Percentiles rank a stretch among this genome's conserved stretches.
These are phyloP conservation scores for Leptinotarsa lineolata DNA, from an alignment of 1,140 invertebrate species.

Conservation along the genomic window DNA sequence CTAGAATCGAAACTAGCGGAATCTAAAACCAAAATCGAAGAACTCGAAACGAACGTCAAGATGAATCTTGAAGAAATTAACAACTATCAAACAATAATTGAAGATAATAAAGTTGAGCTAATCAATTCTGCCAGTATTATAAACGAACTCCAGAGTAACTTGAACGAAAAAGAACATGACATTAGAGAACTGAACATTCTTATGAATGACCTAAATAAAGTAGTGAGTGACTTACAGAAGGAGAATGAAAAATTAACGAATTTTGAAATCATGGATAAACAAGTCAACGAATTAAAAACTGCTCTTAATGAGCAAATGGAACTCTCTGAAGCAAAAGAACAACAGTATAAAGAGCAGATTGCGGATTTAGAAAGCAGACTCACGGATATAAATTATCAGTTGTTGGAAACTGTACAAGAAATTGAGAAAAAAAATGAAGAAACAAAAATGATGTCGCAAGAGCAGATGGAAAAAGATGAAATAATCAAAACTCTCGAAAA, in stretches of 20 bases:
- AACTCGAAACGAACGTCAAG: slow-evolving; percentile 52
- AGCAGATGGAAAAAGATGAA: slow-evolving; percentile 47
- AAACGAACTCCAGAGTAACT: slow-evolving; percentile 39
- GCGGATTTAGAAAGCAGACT: slow-evolving; percentile 34
- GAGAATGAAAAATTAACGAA: slow-evolving; percentile 38
- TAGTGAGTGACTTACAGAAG: slow-evolving; percentile 43
- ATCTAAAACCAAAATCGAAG: slow-evolving; percentile 56
- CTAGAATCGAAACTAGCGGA: slow-evolving; percentile 50
- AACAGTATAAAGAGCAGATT: slow-evolving; percentile 38
- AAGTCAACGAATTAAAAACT: slow-evolving; percentile 37
- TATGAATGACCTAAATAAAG: slow-evolving; percentile 43
- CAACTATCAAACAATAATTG: slow-evolving; percentile 51
- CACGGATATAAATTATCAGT: slow-evolving; percentile 39
- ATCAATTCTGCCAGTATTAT: slow-evolving; percentile 42
- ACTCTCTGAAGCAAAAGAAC: slow-evolving; percentile 15
- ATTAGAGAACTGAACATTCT: slow-evolving; percentile 43
- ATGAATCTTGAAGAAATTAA: slow-evolving; percentile 55
- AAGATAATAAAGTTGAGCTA: slow-evolving; percentile 57
- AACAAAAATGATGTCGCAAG: slow-evolving; percentile 45
- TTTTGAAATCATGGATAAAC: slow-evolving; percentile 41
- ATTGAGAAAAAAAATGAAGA: slow-evolving; percentile 31
- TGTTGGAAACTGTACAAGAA: slow-evolving; percentile 45
- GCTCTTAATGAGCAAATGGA: slow-evolving; percentile 38
- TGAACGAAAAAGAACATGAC: slow-evolving; percentile 43
- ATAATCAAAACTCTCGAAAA: slow-evolving; percentile 55